Evolutionary conservation across 2,797 vertebrate genomes (phyloP), one percentile per base, ranked within the genome.

Genomic region (Taeniopygia guttata): DNA sequence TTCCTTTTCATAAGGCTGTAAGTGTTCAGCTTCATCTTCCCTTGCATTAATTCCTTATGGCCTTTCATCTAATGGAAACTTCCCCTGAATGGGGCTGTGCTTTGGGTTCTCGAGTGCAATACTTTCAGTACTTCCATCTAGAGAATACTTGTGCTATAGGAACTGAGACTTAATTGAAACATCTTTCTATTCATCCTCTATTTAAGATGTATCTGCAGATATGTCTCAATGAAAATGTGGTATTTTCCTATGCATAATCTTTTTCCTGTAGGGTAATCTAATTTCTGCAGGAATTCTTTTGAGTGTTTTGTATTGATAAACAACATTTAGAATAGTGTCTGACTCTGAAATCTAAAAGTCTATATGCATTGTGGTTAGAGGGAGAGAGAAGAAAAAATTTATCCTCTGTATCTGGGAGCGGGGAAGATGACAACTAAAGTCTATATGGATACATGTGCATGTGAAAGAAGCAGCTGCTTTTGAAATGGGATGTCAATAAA

Each of bases 221-320:
- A 40, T 22, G 3, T 84, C n/a, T 67, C 67, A 78, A 62, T 76
- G 72, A 95, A 94, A 92, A 92, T 36, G 59, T 7, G 9, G 2
- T 51, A 30, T 87, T 89, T 91, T 54, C 63, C 27, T 84, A 15
- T 82, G 43, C 56, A 32, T 72, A 38, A 15, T 64, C 54, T 64
- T 80, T 89, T 96, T 76, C 51, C 45, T 95, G 21, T 38, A 86
- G 68, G 40, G 25, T 75, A 92, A 70, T 88, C 51, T 90, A 34
- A 54, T 93, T 69, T 87, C 25, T 84, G 40, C 22, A 86, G 30
- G 79, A 90, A 48, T 76, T 67, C 14, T 81, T 63, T 74, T 52
- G 46, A 72, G 30, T 91, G 60, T 93, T 69, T 92, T 84, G 34
- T 62, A 90, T 62, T 88, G 80, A 51, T 51, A 89, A 32, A 22